A percentile compares a stretch with the other conserved stretches of the same genome.
phyloP scores from a whole-genome alignment of 2,113 vertebrate species.

The Grammomys dolichurus region DNA sequence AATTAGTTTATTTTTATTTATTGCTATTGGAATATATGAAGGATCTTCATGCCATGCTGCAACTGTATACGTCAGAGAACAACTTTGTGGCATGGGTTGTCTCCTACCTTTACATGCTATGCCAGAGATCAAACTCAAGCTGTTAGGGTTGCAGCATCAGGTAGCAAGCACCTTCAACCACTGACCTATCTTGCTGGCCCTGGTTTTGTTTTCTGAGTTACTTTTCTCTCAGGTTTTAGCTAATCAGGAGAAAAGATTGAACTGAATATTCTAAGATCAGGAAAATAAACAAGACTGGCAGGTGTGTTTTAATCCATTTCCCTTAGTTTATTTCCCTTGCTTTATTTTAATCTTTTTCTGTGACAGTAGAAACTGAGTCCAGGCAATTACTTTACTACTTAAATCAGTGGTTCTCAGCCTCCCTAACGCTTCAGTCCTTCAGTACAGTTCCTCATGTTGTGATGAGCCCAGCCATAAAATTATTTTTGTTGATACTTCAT shows the following conservation, averaged over 20 bases:
- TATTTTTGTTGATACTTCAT: not conserved
- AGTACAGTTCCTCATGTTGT: not conserved
- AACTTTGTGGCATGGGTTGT: not conserved
- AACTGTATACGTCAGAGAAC: not conserved
- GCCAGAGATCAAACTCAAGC: not conserved
- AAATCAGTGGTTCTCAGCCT: not conserved
- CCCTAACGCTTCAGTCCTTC: not conserved
- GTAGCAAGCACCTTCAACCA: not conserved
- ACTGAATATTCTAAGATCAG: not conserved
- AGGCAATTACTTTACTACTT: not conserved
- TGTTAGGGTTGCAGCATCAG: not conserved
- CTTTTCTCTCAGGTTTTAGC: slow-evolving; percentile 53
- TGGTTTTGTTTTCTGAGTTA: not conserved
- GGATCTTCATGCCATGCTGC: not conserved
- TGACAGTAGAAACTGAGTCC: not conserved
- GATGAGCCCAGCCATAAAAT: not conserved
- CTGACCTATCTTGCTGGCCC: not conserved
- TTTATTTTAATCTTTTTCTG: not conserved
- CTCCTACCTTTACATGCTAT: not conserved
- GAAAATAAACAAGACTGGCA: slow-evolving; percentile 60
- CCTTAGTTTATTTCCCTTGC: not conserved
- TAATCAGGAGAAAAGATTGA: slow-evolving; percentile 32
- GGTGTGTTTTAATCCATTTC: slow-evolving; percentile 31
- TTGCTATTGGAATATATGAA: not conserved
- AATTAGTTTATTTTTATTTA: not conserved